Conservation (phyloP, 2,113 vertebrate species). For the Carollia perspicillata region DNA sequence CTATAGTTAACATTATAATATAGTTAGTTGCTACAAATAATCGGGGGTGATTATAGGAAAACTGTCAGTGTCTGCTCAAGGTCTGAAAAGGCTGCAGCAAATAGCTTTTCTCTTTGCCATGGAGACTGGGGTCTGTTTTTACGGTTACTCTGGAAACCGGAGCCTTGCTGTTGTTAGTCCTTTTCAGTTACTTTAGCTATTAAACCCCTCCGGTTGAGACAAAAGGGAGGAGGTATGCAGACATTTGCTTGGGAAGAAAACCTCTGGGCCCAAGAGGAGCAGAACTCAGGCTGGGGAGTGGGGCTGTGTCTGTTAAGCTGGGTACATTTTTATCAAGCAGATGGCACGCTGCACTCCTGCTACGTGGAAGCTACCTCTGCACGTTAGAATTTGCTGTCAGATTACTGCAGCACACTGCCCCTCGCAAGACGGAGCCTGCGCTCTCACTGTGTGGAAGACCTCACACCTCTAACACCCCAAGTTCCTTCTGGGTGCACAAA, state of each 20-base stretch:
- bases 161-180: conserved; percentile 89
- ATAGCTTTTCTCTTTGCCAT: conserved; percentile 95
- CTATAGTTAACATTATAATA: conserved; percentile 88
- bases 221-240: conserved; percentile 90
- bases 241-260: conserved; percentile 80
- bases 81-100: conserved; percentile 95
- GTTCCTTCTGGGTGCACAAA: background rate
- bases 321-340: conserved; percentile 14
- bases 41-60: conserved; percentile 91
- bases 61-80: conserved; percentile 90
- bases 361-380: conserved; percentile 17
- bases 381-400: conserved; percentile 64
- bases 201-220: conserved; percentile 96
- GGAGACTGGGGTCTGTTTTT: conserved; percentile 94
- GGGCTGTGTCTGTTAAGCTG: conserved; percentile 56
- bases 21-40: conserved; percentile 89
- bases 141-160: conserved; percentile 98
- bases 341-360: background rate
- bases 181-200: conserved; percentile 95
- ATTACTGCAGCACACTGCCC: background rate
- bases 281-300: conserved; percentile 69
- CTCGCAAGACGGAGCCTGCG: conserved; percentile 10
- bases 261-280: conserved; percentile 71
- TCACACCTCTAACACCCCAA: background rate
- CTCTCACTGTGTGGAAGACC: background rate